Conservation (phyloP, 2,797 vertebrate species). For the Bradypus variegatus region DNA sequence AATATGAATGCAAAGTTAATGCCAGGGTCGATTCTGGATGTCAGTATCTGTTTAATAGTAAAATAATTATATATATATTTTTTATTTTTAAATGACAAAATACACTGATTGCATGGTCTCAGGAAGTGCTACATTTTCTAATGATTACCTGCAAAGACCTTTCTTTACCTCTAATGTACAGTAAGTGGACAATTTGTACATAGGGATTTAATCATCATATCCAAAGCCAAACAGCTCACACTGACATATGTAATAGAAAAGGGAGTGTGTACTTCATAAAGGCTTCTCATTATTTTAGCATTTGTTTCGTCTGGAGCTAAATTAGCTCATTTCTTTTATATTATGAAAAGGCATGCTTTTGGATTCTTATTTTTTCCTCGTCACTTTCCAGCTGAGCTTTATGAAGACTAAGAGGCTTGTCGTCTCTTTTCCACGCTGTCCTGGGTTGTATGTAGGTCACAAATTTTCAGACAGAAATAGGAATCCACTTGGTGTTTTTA, state of each 20-base stretch:
- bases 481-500: neutral
- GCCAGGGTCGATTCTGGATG: neutral
- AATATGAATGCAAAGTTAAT: neutral
- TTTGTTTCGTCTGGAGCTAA: constrained; percentile 23
- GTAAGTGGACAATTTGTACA: neutral
- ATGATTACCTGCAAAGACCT: neutral
- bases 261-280: neutral
- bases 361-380: neutral
- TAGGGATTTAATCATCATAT: neutral
- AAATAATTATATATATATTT: neutral
- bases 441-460: constrained; percentile 37
- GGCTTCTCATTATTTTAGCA: neutral
- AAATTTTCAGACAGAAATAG: constrained; percentile 8
- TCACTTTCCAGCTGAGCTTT: neutral
- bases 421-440: neutral
- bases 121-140: neutral
- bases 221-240: neutral
- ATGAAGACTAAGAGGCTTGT: neutral
- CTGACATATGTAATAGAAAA: fast-evolving
- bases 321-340: neutral
- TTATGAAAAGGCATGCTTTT: neutral
- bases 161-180: neutral
- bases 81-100: neutral
- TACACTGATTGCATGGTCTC: neutral
- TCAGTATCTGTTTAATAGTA: neutral